Evolutionary conservation across 2,797 vertebrate genomes (phyloP).

Genomic region (Furcifer pardalis): DNA sequence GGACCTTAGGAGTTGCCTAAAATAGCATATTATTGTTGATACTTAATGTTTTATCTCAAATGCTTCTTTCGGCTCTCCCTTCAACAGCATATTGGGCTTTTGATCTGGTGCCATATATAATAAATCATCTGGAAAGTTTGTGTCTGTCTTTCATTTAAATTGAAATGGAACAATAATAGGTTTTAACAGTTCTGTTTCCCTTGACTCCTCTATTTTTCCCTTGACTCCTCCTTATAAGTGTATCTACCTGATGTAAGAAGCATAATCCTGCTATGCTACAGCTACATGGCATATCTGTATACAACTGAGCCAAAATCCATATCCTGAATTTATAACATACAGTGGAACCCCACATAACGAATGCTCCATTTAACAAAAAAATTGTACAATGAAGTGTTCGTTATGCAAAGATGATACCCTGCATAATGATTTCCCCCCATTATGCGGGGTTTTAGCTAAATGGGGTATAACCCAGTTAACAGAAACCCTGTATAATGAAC

Average conservation of each 20-base stretch:
- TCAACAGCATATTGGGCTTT: slow-evolving; percentile 57
- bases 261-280: not conserved
- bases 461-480: no score
- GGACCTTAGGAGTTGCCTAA: not conserved
- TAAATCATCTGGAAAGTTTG: slow-evolving; percentile 59
- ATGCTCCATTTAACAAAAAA: no score
- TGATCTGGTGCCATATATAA: slow-evolving; percentile 64
- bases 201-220: not conserved
- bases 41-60: slow-evolving; percentile 58
- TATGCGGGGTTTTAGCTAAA: no score
- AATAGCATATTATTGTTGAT: slow-evolving; percentile 32
- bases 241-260: not conserved
- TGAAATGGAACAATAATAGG: not conserved
- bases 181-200: not conserved
- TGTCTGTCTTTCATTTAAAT: slow-evolving; percentile 32
- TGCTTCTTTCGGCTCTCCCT: slow-evolving; percentile 44
- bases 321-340: not conserved
- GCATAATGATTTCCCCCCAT: no score
- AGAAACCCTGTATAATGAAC: no score
- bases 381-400: no score
- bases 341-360: no score
- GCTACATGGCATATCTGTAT: not conserved
- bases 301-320: not conserved
- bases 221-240: no score
- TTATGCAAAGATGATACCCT: no score